phyloP scores from a whole-genome alignment of 2,113 vertebrate genomes.

The Pachypanchax playfairii region DNA sequence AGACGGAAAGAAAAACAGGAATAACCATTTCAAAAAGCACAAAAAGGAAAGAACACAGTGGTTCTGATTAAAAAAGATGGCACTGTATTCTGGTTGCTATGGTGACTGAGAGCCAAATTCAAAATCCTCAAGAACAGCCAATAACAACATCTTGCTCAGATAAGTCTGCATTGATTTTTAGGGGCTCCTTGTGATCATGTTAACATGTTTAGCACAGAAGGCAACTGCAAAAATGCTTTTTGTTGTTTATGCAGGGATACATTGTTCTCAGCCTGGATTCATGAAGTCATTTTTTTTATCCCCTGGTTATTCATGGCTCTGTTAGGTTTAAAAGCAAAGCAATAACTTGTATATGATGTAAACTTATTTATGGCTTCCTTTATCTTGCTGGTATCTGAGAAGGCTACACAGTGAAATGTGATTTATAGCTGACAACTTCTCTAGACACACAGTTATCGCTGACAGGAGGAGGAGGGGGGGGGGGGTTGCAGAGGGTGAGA shows the following conservation, averaged over 20 bases:
- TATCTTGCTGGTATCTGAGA: constrained; percentile 84
- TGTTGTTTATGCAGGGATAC: constrained; percentile 49
- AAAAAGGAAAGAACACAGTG: constrained; percentile 23
- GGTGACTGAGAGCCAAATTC: constrained; percentile 73
- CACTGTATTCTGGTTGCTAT: constrained; percentile 79
- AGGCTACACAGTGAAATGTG: constrained; percentile 72
- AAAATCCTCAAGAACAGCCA: constrained; percentile 74
- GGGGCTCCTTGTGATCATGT: constrained; percentile 52
- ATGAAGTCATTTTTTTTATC: constrained; percentile 22
- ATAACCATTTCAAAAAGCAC: constrained; percentile 7
- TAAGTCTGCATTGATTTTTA: constrained; percentile 65
- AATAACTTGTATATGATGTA: constrained; percentile 59
- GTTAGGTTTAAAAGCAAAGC: constrained; percentile 67
- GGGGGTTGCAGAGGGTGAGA: constrained; percentile 70
- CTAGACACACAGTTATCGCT: constrained; percentile 76
- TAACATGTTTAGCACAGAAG: constrained; percentile 47
- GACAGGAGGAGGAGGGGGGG: constrained; percentile 54
- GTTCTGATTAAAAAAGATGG: constrained; percentile 67
- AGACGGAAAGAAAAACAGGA: not conserved
- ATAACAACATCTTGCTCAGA: constrained; percentile 65
- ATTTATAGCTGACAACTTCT: constrained; percentile 76
- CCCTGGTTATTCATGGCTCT: constrained; percentile 61
- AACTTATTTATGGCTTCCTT: constrained; percentile 64
- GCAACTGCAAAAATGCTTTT: constrained; percentile 60
- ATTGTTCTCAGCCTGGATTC: constrained; percentile 41